Evolutionary conservation across 2,888 invertebrate species (phyloP).

Genomic region (Apantesis nais): DNA sequence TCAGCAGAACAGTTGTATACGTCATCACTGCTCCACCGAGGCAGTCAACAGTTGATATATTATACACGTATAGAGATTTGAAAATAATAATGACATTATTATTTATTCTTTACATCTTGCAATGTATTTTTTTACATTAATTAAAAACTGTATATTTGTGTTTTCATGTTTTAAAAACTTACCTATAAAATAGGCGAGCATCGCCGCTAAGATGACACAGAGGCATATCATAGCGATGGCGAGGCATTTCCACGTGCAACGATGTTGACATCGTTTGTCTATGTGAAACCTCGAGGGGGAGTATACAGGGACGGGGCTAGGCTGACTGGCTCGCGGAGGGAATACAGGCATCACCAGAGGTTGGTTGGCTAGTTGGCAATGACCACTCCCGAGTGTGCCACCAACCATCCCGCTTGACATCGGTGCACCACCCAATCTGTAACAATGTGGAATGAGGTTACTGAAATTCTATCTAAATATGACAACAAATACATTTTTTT

Average conservation of each 20-base stretch:
- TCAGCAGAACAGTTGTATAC: no score
- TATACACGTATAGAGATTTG: no score
- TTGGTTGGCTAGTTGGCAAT: slow-evolving; percentile 89
- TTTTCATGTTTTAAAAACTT: slow-evolving; percentile 76
- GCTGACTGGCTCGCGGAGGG: slow-evolving; percentile 93
- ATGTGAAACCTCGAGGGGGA: slow-evolving; percentile 97
- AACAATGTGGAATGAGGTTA: slow-evolving; percentile 41
- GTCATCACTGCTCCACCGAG: no score
- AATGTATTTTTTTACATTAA: background rate
- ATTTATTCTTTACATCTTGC: background rate
- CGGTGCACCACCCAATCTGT: slow-evolving; percentile 84
- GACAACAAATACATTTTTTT: background rate
- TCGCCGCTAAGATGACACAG: slow-evolving; percentile 95
- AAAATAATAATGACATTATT: background rate
- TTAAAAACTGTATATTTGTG: no score
- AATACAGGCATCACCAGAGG: slow-evolving; percentile 95
- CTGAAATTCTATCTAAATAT: background rate
- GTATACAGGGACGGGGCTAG: slow-evolving; percentile 91
- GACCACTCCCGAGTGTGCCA: slow-evolving; percentile 87
- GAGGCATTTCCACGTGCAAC: slow-evolving; percentile 98
- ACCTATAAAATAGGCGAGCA: slow-evolving; percentile 98
- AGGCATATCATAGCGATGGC: slow-evolving; percentile 97
- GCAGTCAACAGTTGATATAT: slow-evolving; percentile 25
- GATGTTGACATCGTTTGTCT: slow-evolving; percentile 96
- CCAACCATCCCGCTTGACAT: slow-evolving; percentile 86